These are phyloP conservation scores for Pelmatolapia mariae DNA, from an alignment of 2,113 vertebrate species.

Conservation along the genomic window DNA sequence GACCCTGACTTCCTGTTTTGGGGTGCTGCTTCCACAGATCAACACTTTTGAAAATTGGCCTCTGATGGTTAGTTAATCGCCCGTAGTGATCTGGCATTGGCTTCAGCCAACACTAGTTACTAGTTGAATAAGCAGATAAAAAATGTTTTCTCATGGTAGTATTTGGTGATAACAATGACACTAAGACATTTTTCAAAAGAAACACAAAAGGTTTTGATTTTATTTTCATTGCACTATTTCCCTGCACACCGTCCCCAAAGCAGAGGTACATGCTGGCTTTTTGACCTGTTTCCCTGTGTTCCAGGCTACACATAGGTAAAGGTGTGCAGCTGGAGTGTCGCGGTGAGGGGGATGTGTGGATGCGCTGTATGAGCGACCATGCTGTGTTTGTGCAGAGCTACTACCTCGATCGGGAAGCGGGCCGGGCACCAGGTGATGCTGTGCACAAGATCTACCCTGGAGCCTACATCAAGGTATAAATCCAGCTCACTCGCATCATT, in stretches of 20 bases:
- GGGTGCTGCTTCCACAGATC: not conserved
- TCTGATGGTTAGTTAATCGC: not conserved
- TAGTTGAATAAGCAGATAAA: not conserved
- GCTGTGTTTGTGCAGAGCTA: conserved; percentile 80
- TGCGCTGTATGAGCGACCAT: conserved; percentile 76
- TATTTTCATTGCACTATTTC: fast-evolving
- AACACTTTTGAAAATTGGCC: not conserved
- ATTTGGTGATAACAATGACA: not conserved
- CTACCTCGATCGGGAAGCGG: conserved; percentile 76
- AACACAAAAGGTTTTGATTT: not conserved
- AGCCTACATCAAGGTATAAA: conserved; percentile 74
- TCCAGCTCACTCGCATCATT: not conserved
- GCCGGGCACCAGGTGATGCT: conserved; percentile 77
- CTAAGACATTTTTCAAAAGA: not conserved
- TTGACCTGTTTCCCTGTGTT: not conserved
- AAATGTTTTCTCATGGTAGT: fast-evolving
- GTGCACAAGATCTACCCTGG: conserved; percentile 81
- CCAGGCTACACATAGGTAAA: conserved; percentile 74
- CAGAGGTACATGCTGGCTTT: not conserved
- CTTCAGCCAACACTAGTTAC: not conserved
- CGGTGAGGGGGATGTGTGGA: conserved; percentile 74
- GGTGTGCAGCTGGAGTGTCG: conserved; percentile 75
- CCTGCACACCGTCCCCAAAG: not conserved
- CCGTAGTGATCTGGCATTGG: fast-evolving
- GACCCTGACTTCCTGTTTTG: not conserved